Base-by-base conservation (phyloP, 2,888 invertebrate species). In the Drosophila percnosoma region DNA sequence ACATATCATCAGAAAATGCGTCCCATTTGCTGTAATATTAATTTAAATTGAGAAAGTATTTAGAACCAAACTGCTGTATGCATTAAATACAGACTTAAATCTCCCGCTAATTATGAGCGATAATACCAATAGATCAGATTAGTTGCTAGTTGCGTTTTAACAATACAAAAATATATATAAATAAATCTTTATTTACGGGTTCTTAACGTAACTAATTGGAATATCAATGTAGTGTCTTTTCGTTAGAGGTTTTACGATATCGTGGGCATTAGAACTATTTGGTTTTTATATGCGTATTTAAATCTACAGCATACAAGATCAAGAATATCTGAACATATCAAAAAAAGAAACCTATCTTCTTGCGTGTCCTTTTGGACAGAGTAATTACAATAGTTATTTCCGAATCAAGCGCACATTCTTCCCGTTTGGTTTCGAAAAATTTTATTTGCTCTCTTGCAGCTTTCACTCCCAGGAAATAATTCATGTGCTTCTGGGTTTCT, bases 91-190 rank as follows among this genome's bases (percentile, higher is more conserved):
- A 45, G 45, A 45, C 45, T 45, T 24, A 42, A 42, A 2, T 49
- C 31, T 52, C 31, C 31, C 29, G 29, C 29, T 40, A 64, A 57
- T 67, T 72, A 45, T 31, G 60, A 66, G 45, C 51, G 77, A 87
- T 74, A 24, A 58, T 87, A 83, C 76, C 82, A 69, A 55, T 60
- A 64, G 49, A 63, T 51, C 24, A 24, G 49, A 42, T 60, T 75
- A 73, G 31, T 51, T 51, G 63, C 65, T 80, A 70, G 58, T 67
- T 58, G 68, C 49, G 55, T 40, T 59, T 75, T 69, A 72, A 70
- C 70, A 75, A 73, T 83, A 88, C 83, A 83, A 86, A 83, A 86
- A 75, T 80, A 65, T 65, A 65, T 75, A 85, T 59, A 76, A 84
- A 79, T 82, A 77, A 73, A 71, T 60, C 57, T 65, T 82, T 64